phyloP scores from a whole-genome alignment of 2,113 vertebrate species.

The Cairina moschata region DNA sequence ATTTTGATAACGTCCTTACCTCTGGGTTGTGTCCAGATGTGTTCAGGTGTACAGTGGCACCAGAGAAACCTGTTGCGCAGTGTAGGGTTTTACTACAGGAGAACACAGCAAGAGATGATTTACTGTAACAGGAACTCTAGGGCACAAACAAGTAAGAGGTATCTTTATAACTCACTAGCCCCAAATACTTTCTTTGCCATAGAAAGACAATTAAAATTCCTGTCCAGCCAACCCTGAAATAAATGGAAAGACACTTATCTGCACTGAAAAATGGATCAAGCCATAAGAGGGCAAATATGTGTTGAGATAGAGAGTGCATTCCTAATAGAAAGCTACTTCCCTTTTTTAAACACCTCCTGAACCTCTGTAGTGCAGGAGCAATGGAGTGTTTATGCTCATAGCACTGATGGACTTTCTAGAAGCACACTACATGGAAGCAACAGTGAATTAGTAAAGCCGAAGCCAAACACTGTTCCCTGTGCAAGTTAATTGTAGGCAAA shows the following conservation, averaged over 20 bases:
- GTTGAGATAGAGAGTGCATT: background rate
- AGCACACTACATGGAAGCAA: background rate
- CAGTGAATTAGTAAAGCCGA: background rate
- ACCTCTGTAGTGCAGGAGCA: background rate
- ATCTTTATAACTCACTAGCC: background rate
- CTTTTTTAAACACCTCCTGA: background rate
- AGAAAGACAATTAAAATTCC: background rate
- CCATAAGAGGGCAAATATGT: background rate
- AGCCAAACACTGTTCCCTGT: background rate
- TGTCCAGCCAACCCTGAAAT: background rate
- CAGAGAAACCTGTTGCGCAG: background rate
- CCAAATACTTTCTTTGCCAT: background rate
- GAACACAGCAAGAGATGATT: background rate
- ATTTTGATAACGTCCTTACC: background rate
- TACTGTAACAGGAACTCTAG: background rate
- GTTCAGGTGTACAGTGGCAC: background rate
- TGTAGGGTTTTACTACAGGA: background rate
- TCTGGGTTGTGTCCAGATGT: background rate
- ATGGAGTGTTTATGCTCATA: accelerated
- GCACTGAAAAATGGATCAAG: accelerated
- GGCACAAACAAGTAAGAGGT: background rate
- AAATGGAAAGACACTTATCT: background rate
- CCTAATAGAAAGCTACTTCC: background rate
- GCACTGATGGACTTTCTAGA: background rate
- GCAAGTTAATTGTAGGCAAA: slow-evolving; percentile 12